A percentile compares a stretch with the other conserved stretches of the same genome.
phyloP scores from a whole-genome alignment of 2,888 invertebrate genomes.

The Lasioglossum vierecki region DNA sequence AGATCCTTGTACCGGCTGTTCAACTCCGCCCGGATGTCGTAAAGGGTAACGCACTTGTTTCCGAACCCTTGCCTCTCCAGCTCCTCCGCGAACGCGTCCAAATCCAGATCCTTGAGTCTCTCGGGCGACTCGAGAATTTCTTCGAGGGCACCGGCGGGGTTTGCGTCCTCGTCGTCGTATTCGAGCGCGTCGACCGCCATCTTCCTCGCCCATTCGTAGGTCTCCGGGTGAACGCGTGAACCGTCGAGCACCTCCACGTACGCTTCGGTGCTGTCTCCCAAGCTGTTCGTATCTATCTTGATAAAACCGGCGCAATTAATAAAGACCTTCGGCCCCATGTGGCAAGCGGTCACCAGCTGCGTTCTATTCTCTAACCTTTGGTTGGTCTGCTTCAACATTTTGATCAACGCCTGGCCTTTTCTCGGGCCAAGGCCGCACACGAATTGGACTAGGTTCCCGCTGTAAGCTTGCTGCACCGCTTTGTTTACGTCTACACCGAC shows the following conservation, averaged over 20 bases:
- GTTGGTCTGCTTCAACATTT: constrained; percentile 95
- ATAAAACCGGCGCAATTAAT: constrained; percentile 99
- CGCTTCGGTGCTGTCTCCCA: constrained; percentile 97
- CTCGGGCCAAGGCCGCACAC: constrained; percentile 98
- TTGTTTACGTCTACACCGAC: constrained; percentile 99
- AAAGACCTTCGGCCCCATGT: constrained; percentile 99
- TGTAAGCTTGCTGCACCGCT: constrained; percentile 94
- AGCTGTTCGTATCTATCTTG: constrained; percentile 97
- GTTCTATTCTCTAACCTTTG: constrained; percentile 97
- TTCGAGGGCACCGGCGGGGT: constrained; percentile 98
- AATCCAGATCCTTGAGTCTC: constrained; percentile 96
- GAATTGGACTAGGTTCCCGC: constrained; percentile 96
- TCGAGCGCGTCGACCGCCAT: constrained; percentile 99
- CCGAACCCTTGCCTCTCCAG: constrained; percentile 95
- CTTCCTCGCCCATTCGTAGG: constrained; percentile 99
- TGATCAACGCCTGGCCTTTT: constrained; percentile 94
- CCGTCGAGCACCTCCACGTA: constrained; percentile 98
- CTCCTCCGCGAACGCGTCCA: constrained; percentile 99
- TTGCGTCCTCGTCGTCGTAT: constrained; percentile 98
- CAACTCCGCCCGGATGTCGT: constrained; percentile 98
- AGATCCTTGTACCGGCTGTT: constrained; percentile 97
- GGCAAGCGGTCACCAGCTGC: constrained; percentile 96
- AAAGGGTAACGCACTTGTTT: constrained; percentile 96
- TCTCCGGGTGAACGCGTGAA: constrained; percentile 99
- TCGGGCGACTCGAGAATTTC: constrained; percentile 98